A percentile compares a stretch with the other conserved stretches of the same genome.
Evolutionary conservation across 2,797 vertebrate genomes (phyloP).

Genomic region (Podargus strigoides): DNA sequence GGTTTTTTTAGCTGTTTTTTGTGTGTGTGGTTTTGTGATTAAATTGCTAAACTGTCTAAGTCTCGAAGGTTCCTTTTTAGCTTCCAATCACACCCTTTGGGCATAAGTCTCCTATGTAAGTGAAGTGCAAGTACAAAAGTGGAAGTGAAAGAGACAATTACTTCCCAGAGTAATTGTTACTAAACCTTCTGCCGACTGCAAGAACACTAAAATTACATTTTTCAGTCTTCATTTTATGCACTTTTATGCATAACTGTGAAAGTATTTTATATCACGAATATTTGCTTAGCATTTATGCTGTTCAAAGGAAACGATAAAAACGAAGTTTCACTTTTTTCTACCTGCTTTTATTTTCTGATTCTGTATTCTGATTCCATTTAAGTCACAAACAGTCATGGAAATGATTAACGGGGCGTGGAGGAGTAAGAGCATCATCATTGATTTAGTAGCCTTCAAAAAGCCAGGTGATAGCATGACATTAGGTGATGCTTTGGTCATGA

Average conservation of each 20-base stretch:
- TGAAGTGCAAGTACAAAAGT: background rate
- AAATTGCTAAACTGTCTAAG: background rate
- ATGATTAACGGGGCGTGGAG: too few species aligned
- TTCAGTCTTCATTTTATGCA: background rate
- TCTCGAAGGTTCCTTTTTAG: background rate
- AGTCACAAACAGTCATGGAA: background rate
- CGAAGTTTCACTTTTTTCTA: background rate
- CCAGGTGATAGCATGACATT: background rate
- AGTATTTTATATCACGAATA: background rate
- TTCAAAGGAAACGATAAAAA: background rate
- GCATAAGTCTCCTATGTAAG: background rate
- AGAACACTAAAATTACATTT: background rate
- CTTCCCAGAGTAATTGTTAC: background rate
- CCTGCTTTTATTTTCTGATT: background rate
- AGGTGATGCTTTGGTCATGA: background rate
- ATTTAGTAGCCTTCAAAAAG: background rate
- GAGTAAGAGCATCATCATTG: background rate
- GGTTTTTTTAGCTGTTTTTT: background rate
- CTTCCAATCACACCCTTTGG: background rate
- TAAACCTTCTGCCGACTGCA: background rate
- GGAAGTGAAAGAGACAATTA: conserved; percentile 7
- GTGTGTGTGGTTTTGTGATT: background rate
- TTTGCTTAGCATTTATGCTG: background rate
- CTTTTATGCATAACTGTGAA: background rate
- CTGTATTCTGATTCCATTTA: background rate